Evolutionary conservation across 2,888 invertebrate genomes (phyloP).

Genomic region (Listrodromus nycthemerus): DNA sequence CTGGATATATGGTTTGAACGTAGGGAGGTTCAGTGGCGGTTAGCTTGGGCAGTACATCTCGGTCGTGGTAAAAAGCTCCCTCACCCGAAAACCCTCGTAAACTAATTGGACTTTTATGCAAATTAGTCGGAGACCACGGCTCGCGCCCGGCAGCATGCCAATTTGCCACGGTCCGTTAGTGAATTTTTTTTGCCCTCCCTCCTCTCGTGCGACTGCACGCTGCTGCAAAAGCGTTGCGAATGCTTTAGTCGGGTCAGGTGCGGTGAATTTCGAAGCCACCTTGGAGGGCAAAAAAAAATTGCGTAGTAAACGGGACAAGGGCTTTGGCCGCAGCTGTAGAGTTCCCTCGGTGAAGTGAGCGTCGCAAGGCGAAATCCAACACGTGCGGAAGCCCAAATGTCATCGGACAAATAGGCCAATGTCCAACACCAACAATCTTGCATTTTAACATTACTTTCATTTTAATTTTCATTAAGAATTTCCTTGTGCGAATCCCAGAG

Average conservation of each 20-base stretch:
- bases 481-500: not conserved
- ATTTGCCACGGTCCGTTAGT: constrained; percentile 68
- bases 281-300: constrained; percentile 24
- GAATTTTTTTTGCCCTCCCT: constrained; percentile 38
- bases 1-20: constrained; percentile 11
- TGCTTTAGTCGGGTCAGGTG: constrained; percentile 48
- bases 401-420: constrained; percentile 36
- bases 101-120: constrained; percentile 72
- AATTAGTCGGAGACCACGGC: constrained; percentile 66
- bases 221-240: constrained; percentile 49
- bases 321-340: constrained; percentile 3
- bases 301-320: constrained; percentile 25
- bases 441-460: not conserved
- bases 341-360: not conserved
- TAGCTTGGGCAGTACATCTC: constrained; percentile 30
- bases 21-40: constrained; percentile 21
- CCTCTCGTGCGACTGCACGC: constrained; percentile 38
- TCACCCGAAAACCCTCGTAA: constrained; percentile 67
- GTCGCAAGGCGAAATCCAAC: constrained; percentile 10
- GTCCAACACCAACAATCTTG: not conserved
- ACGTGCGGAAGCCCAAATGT: constrained; percentile 49
- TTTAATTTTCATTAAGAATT: constrained; percentile 2
- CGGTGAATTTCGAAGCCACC: constrained; percentile 53
- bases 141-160: constrained; percentile 68
- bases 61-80: constrained; percentile 38